Conservation (phyloP, 2,888 invertebrate genomes). For the Leucoma salicis region DNA sequence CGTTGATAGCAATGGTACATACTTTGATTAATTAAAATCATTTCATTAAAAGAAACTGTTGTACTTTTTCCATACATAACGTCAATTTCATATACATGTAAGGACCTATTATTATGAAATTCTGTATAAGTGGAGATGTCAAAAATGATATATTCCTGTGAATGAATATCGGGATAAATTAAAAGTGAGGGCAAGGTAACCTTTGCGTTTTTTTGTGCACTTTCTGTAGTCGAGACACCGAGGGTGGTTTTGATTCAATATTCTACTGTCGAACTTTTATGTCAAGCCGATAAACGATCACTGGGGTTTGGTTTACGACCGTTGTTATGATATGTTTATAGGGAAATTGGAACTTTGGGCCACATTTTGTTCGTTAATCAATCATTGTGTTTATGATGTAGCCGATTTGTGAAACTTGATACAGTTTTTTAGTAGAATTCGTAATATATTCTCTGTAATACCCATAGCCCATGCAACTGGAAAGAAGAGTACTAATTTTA, state of each 20-base stretch:
- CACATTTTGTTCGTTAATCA: constrained; percentile 10
- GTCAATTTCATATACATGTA: no score
- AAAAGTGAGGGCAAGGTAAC: not conserved
- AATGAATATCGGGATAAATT: constrained; percentile 8
- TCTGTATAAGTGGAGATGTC: no score
- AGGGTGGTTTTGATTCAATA: constrained; percentile 27
- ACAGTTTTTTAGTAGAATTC: no score
- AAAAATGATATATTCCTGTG: no score
- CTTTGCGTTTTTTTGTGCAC: constrained; percentile 17
- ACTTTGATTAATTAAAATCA: no score
- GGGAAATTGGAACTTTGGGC: constrained; percentile 7
- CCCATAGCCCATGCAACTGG: no score
- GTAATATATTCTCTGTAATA: no score
- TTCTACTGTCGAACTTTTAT: constrained; percentile 31
- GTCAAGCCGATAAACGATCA: constrained; percentile 22
- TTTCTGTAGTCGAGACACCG: constrained; percentile 17
- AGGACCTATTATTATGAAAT: no score
- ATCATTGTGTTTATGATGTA: constrained; percentile 3
- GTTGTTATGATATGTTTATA: constrained; percentile 7
- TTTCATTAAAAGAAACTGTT: no score
- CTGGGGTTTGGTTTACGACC: constrained; percentile 27
- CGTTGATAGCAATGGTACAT: no score
- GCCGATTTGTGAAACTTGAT: constrained; percentile 1
- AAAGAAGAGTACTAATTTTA: not conserved
- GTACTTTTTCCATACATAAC: no score